phyloP scores from a whole-genome alignment of 1,140 invertebrate genomes.

The Thaumatotibia leucotreta region DNA sequence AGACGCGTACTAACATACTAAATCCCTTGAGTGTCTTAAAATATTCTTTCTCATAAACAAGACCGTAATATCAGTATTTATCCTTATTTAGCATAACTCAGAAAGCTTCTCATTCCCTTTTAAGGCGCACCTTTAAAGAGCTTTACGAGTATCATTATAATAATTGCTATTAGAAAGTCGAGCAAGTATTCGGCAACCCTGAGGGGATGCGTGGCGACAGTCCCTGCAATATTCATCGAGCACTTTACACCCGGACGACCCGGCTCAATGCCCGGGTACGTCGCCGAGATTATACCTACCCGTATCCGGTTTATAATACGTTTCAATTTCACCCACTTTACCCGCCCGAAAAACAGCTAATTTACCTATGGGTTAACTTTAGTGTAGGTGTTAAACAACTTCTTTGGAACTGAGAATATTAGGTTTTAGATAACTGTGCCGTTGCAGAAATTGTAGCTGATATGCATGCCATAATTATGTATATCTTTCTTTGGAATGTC shows the following conservation, averaged over 20 bases:
- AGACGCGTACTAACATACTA: not conserved
- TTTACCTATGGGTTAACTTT: not conserved
- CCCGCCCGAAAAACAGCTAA: not conserved
- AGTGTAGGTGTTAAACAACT: not conserved
- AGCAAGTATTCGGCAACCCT: not conserved
- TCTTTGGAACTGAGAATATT: not conserved
- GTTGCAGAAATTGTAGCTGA: too few species aligned
- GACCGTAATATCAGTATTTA: not conserved
- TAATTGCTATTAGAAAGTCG: conserved; percentile 7
- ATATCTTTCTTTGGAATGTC: too few species aligned
- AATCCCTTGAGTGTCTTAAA: too few species aligned
- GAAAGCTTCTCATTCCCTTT: not conserved
- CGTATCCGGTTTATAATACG: conserved; percentile 11
- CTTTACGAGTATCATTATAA: conserved; percentile 7
- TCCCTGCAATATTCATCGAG: conserved; percentile 58
- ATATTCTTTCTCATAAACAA: too few species aligned
- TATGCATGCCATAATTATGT: too few species aligned
- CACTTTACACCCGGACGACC: conserved; percentile 42
- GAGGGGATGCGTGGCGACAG: conserved; percentile 34
- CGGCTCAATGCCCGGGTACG: conserved; percentile 11
- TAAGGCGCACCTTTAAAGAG: not conserved
- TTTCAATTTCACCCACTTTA: conserved; percentile 16
- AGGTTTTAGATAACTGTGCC: too few species aligned
- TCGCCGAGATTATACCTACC: conserved; percentile 13
- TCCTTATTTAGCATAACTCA: not conserved